Conservation (phyloP, 2,113 vertebrate species). For the Thamnophis sirtalis region DNA sequence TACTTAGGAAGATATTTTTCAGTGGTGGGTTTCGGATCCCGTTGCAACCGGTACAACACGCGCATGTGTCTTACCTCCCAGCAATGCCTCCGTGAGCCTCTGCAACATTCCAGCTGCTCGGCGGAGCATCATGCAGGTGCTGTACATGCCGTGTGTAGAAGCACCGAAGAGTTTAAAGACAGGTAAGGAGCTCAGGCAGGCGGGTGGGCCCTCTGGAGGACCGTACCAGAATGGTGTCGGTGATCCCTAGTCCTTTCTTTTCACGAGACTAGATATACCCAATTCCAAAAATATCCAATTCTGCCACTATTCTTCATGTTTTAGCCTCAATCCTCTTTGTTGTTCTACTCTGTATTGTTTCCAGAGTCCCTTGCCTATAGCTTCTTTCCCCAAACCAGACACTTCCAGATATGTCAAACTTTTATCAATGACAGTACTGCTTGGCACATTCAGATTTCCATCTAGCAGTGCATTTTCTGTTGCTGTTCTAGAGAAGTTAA, state of each 20-base stretch:
- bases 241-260: background rate
- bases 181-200: no score
- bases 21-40: no score
- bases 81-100: no score
- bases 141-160: no score
- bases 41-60: no score
- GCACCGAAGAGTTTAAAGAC: no score
- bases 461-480: background rate
- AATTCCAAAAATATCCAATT: background rate
- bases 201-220: no score
- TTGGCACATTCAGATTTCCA: background rate
- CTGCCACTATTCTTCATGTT: background rate
- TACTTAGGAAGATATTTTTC: background rate
- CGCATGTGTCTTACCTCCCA: no score
- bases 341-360: background rate
- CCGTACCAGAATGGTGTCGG: no score
- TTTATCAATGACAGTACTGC: background rate
- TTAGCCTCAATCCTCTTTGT: background rate
- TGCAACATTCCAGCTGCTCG: no score
- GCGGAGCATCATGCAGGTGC: no score
- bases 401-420: background rate
- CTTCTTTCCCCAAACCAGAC: background rate
- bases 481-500: background rate
- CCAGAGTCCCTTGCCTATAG: background rate
- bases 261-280: background rate